These are phyloP conservation scores for Microtus oregoni DNA, from an alignment of 2,113 vertebrate species.

Conservation along the genomic window DNA sequence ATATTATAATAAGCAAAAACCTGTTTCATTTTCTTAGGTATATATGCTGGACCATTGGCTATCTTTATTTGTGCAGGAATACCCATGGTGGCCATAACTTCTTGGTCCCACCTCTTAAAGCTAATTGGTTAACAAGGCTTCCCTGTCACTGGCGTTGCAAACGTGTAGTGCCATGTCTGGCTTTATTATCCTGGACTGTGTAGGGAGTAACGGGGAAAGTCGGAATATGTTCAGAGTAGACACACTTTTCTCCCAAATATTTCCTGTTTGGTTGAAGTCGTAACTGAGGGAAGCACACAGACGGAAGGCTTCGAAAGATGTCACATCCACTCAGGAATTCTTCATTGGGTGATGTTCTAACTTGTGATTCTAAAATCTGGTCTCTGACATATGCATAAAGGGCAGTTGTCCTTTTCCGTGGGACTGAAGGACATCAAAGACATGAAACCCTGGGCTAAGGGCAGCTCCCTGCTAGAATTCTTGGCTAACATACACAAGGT, in stretches of 20 bases:
- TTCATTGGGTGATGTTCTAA: not conserved
- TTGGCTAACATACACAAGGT: not conserved
- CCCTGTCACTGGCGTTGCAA: not conserved
- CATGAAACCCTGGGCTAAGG: not conserved
- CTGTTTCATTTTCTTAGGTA: too few relatives aligned
- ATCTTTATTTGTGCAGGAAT: too few relatives aligned
- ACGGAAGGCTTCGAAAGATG: not conserved
- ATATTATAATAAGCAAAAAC: too few relatives aligned
- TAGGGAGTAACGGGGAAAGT: not conserved
- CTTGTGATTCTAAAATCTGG: constrained; percentile 9
- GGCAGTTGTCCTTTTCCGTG: too few relatives aligned
- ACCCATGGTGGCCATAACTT: too few relatives aligned
- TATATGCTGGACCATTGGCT: too few relatives aligned
- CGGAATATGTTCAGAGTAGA: not conserved
- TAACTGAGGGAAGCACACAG: not conserved
- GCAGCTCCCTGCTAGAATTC: not conserved
- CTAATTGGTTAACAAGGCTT: too few relatives aligned
- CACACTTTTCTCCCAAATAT: not conserved
- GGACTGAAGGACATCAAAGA: not conserved
- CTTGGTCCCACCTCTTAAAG: too few relatives aligned
- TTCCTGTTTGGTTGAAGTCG: not conserved
- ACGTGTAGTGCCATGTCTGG: fast-evolving
- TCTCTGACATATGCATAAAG: not conserved
- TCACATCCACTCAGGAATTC: not conserved
- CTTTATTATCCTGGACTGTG: not conserved